These are phyloP conservation scores for Onychostruthus taczanowskii DNA, from an alignment of 2,113 vertebrate species.

Conservation along the genomic window DNA sequence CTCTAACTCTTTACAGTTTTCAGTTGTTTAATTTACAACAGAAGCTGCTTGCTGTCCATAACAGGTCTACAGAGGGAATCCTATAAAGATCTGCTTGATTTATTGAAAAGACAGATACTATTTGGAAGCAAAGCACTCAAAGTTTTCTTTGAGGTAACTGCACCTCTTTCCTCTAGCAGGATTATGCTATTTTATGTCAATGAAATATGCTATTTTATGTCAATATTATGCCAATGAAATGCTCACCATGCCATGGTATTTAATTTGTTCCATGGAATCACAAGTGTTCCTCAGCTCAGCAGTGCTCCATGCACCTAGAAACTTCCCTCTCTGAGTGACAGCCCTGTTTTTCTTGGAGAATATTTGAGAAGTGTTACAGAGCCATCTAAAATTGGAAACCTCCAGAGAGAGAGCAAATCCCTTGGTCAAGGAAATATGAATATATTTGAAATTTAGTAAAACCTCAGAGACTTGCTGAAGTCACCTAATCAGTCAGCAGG, in stretches of 20 bases:
- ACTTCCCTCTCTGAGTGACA: not conserved
- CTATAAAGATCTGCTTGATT: not conserved
- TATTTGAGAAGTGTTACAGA: not conserved
- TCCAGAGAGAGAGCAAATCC: not conserved
- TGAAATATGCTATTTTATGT: not conserved
- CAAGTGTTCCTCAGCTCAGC: not conserved
- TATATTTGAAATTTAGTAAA: not conserved
- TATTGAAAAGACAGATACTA: not conserved
- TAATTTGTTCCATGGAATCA: not conserved
- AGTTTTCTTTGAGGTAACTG: not conserved
- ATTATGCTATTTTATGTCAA: not conserved
- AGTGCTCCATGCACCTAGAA: not conserved
- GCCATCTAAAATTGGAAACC: conserved; percentile 1
- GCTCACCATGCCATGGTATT: not conserved
- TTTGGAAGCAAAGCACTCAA: not conserved
- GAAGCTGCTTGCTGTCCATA: not conserved
- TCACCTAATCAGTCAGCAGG: not conserved
- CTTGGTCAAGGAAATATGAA: not conserved
- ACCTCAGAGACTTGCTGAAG: not conserved
- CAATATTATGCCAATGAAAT: not conserved
- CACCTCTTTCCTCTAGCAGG: not conserved
- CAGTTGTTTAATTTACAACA: not conserved
- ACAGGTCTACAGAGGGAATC: not conserved
- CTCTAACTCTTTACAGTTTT: not conserved
- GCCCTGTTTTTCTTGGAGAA: conserved; percentile 5